Conservation (phyloP, 2,113 vertebrate genomes). For the Microcebus lehilahytsara region DNA sequence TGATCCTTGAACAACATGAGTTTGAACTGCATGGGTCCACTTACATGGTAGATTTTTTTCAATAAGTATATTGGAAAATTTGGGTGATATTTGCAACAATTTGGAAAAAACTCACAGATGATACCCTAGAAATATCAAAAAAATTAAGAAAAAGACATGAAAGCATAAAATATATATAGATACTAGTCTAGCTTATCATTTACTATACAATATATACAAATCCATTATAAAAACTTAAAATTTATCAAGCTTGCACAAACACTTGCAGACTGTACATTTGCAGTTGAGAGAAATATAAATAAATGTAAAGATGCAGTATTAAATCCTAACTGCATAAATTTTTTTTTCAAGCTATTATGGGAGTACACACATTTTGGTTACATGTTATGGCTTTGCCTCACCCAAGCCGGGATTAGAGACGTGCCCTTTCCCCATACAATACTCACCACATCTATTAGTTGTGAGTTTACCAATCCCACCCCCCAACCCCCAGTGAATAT, state of each 20-base stretch:
- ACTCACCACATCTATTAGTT: too few relatives aligned
- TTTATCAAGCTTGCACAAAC: background rate
- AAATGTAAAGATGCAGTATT: background rate
- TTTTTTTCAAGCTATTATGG: too few relatives aligned
- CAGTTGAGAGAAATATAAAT: background rate
- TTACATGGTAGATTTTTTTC: background rate
- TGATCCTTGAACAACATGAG: background rate
- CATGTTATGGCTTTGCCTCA: too few relatives aligned
- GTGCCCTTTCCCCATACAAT: too few relatives aligned
- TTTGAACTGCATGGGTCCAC: background rate
- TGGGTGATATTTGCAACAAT: background rate
- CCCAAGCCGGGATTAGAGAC: too few relatives aligned
- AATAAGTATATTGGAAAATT: background rate
- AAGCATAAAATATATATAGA: background rate
- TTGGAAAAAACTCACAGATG: background rate
- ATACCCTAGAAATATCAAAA: background rate
- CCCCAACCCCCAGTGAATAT: too few relatives aligned
- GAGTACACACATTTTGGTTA: too few relatives aligned
- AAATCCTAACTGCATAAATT: background rate
- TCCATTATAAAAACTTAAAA: background rate
- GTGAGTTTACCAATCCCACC: too few relatives aligned
- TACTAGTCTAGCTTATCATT: background rate
- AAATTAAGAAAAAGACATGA: background rate
- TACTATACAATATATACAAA: background rate
- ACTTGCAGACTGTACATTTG: background rate